Conservation (phyloP, 2,113 vertebrate genomes). For the Regulus satrapa region DNA sequence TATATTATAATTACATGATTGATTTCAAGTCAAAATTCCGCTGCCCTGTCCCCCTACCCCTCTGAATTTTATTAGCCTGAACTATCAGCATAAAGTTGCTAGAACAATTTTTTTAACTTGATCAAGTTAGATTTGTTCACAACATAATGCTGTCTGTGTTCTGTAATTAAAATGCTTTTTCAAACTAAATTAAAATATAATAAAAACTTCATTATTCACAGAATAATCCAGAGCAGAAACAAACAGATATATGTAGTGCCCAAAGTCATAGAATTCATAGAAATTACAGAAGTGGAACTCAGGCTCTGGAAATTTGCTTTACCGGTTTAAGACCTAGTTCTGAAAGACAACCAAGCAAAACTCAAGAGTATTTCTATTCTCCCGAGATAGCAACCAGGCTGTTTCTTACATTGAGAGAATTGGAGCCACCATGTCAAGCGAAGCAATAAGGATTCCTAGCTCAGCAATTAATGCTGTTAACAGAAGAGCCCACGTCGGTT, state of each 20-base stretch:
- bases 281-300: not conserved
- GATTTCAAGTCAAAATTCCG: slow-evolving; percentile 65
- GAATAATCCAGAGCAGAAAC: not conserved
- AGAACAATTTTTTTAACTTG: not conserved
- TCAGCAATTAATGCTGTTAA: slow-evolving; percentile 93
- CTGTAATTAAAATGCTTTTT: not conserved
- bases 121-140: not conserved
- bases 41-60: not conserved
- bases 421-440: slow-evolving; percentile 96
- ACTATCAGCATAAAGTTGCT: not conserved
- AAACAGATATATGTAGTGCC: not conserved
- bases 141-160: not conserved
- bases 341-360: not conserved
- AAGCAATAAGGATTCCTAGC: slow-evolving; percentile 97
- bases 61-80: not conserved
- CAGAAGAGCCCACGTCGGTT: slow-evolving; percentile 94
- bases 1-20: slow-evolving; percentile 55
- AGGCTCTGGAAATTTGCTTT: not conserved
- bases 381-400: accelerated
- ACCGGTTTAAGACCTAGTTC: not conserved
- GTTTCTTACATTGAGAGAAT: slow-evolving; percentile 95
- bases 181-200: not conserved
- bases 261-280: not conserved
- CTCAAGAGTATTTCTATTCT: not conserved
- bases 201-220: not conserved